Evolutionary conservation across 2,888 invertebrate species (phyloP).

Genomic region (Thera britannica): DNA sequence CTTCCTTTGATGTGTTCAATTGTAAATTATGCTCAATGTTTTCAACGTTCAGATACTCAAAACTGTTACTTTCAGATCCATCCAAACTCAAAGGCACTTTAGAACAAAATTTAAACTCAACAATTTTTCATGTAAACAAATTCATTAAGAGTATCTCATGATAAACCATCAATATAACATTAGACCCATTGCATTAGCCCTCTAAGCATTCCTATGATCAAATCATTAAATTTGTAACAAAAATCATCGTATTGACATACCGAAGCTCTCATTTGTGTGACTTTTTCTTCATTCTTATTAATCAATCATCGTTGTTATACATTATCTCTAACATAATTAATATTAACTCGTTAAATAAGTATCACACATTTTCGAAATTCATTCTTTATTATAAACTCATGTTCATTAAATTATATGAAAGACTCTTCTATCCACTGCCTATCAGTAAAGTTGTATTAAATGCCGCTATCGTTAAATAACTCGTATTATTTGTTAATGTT

Average conservation of each 20-base stretch:
- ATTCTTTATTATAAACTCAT: slow-evolving; percentile 39
- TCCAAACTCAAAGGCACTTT: slow-evolving; percentile 23
- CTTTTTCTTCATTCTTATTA: slow-evolving; percentile 22
- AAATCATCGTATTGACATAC: slow-evolving; percentile 11
- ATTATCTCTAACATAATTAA: slow-evolving; percentile 36
- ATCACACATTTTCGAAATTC: slow-evolving; percentile 34
- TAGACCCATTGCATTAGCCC: slow-evolving; percentile 28
- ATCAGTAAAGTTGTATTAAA: slow-evolving; percentile 59
- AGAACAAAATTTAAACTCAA: slow-evolving; percentile 17
- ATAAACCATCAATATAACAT: slow-evolving; percentile 34
- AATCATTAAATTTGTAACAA: slow-evolving; percentile 17
- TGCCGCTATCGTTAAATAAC: slow-evolving; percentile 65
- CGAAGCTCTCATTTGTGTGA: slow-evolving; percentile 24
- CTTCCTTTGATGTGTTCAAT: slow-evolving; percentile 80
- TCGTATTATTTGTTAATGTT: slow-evolving; percentile 75
- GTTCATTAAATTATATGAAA: slow-evolving; percentile 36
- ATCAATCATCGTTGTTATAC: slow-evolving; percentile 7
- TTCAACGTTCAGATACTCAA: slow-evolving; percentile 54
- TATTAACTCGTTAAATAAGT: slow-evolving; percentile 28
- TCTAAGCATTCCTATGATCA: slow-evolving; percentile 34
- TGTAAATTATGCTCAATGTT: slow-evolving; percentile 76
- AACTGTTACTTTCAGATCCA: slow-evolving; percentile 40
- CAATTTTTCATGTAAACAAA: slow-evolving; percentile 18
- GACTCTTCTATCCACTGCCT: slow-evolving; percentile 65
- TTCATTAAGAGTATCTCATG: slow-evolving; percentile 25